phyloP scores from a whole-genome alignment of 2,113 vertebrate species.

The Benthochromis sp. region DNA sequence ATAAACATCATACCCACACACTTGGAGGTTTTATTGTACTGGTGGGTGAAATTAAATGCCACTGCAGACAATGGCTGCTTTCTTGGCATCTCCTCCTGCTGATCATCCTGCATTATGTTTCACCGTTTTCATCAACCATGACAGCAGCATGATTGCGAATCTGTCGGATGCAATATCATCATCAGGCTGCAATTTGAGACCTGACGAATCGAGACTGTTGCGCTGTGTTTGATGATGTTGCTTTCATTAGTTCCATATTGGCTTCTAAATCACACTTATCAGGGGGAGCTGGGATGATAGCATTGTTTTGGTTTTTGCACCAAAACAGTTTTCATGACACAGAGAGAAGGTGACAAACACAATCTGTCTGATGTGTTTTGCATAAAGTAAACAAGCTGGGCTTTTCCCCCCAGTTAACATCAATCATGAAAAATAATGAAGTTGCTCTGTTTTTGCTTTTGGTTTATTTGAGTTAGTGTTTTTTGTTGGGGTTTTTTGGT shows the following conservation, averaged over 20 bases:
- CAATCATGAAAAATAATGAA: background rate
- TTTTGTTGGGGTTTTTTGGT: background rate
- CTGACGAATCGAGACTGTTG: background rate
- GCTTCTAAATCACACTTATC: background rate
- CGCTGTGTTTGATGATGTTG: background rate
- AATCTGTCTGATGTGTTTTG: background rate
- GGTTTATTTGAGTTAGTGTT: background rate
- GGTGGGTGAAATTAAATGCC: conserved; percentile 4
- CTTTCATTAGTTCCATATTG: conserved; percentile 4
- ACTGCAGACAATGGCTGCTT: background rate
- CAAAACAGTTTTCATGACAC: background rate
- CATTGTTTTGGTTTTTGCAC: background rate
- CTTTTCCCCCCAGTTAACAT: background rate
- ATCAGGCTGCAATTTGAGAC: conserved; percentile 17
- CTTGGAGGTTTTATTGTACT: background rate
- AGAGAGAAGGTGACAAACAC: background rate
- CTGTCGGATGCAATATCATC: background rate
- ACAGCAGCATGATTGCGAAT: conserved; percentile 23
- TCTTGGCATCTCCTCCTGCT: background rate
- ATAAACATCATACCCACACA: background rate
- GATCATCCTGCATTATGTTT: conserved; percentile 8
- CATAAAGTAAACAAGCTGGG: background rate
- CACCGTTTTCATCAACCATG: conserved; percentile 20
- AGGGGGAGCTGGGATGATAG: background rate
- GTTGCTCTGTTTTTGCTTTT: background rate